Base-by-base conservation (phyloP, 2,888 invertebrate species). In the Eupithecia abbreviata region DNA sequence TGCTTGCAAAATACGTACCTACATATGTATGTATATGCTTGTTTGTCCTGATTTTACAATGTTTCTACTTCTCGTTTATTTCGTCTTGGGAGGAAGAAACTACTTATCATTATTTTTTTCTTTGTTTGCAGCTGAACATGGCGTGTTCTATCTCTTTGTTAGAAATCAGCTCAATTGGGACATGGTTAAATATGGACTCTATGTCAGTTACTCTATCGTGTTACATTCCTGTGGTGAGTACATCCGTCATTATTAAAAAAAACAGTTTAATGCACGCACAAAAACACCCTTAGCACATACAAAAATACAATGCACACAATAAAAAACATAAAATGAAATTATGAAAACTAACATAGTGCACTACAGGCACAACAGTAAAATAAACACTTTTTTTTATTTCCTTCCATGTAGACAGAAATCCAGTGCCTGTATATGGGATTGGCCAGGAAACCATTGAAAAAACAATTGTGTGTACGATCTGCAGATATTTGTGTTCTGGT, bases 211-310 rank as follows among this genome's bases (percentile, higher is more conserved):
- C 82, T 91, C 93, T 2, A 94, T 95, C 47, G 51, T 95, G 2
- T 84, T 95, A 18, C 94, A 94, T 84, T 93, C 95, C 0, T 87
- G 93, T 67, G 95, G 95, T 95, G 81, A 91, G 90, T 70, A 30
- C 9, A n/a, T 65, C 30, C 30, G 30, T 30, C 30, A 30, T 30
- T 30, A 30, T 30, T 30, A 30, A 30, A 30, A 30, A 30, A 30
- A 30, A 30, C 30, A 30, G 30, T 30, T n/a, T n/a, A n/a, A n/a
- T n/a, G n/a, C n/a, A n/a, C n/a, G n/a, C n/a, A n/a, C n/a, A n/a
- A n/a, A n/a, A n/a, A n/a, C n/a, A n/a, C n/a, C n/a, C n/a, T n/a
- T n/a, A n/a, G n/a, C n/a, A n/a, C n/a, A n/a, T n/a, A n/a, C n/a
- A n/a, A n/a, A n/a, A n/a, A n/a, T n/a, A n/a, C n/a, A n/a, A n/a